Conservation (phyloP, 2,888 invertebrate species). For the Eledona agricola region DNA sequence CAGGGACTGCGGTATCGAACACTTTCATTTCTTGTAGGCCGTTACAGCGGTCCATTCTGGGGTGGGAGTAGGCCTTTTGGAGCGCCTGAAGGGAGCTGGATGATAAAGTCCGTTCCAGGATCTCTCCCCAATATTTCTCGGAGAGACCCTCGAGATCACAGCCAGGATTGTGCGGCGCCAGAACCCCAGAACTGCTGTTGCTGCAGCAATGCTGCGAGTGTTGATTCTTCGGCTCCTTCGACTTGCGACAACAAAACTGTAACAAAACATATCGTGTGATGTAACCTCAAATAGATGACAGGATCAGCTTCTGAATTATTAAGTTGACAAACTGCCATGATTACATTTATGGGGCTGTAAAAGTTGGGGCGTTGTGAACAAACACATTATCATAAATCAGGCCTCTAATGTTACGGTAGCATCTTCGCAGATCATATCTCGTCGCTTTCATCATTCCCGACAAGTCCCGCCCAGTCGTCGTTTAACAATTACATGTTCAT, state of each 20-base stretch:
- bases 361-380: too few relatives aligned
- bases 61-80: constrained; percentile 54
- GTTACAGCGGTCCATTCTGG: constrained; percentile 57
- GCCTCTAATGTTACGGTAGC: constrained; percentile 2
- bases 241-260: constrained; percentile 55
- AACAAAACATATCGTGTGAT: too few relatives aligned
- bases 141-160: constrained; percentile 66
- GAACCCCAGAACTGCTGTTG: constrained; percentile 48
- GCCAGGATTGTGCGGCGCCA: constrained; percentile 59
- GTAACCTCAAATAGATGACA: too few relatives aligned
- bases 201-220: constrained; percentile 54
- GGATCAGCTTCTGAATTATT: too few relatives aligned
- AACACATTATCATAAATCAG: constrained; percentile 10
- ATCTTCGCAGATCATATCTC: constrained; percentile 5
- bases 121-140: constrained; percentile 71
- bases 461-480: too few relatives aligned
- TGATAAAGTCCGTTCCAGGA: constrained; percentile 79
- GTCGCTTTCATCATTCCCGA: too few relatives aligned
- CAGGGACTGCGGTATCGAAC: constrained; percentile 58
- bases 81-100: constrained; percentile 76
- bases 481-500: too few relatives aligned
- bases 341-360: too few relatives aligned
- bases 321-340: constrained; percentile 10
- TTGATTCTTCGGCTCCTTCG: constrained; percentile 46
- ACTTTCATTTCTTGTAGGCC: constrained; percentile 58